A percentile compares a stretch with the other conserved stretches of the same genome.
phyloP scores from a whole-genome alignment of 1,140 invertebrate genomes.

The Dreissena polymorpha region DNA sequence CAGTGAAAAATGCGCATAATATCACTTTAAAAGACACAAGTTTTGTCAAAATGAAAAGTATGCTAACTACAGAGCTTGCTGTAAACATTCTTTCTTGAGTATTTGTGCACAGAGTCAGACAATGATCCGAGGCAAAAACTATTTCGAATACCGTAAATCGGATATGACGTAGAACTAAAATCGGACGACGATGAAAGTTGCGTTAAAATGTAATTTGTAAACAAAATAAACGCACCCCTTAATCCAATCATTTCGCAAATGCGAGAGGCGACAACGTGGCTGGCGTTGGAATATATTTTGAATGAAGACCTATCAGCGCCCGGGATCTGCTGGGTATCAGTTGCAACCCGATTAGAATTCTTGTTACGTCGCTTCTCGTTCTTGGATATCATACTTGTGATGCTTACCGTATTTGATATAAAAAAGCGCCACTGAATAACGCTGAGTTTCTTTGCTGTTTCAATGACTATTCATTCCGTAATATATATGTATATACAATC shows the following conservation, averaged over 20 bases:
- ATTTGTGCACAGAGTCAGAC: background rate
- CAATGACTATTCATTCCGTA: too few relatives aligned
- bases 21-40: too few relatives aligned
- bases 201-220: conserved; percentile 53
- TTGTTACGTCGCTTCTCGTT: too few relatives aligned
- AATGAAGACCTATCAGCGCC: conserved; percentile 52
- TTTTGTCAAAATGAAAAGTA: background rate
- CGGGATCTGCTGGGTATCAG: conserved; percentile 33
- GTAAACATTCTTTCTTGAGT: background rate
- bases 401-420: background rate
- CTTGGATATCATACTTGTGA: background rate
- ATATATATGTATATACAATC: too few relatives aligned
- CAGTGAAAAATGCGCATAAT: too few relatives aligned
- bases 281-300: conserved; percentile 39
- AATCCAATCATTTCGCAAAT: conserved; percentile 45
- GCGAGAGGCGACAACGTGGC: conserved; percentile 41
- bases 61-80: background rate
- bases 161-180: background rate
- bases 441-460: background rate
- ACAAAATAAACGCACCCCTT: conserved; percentile 49
- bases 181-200: background rate
- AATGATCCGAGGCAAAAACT: background rate
- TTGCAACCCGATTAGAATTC: conserved; percentile 10
- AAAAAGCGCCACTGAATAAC: background rate
- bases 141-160: background rate